Evolutionary conservation across 2,797 vertebrate genomes (phyloP).

Genomic region (Parambassis ranga): DNA sequence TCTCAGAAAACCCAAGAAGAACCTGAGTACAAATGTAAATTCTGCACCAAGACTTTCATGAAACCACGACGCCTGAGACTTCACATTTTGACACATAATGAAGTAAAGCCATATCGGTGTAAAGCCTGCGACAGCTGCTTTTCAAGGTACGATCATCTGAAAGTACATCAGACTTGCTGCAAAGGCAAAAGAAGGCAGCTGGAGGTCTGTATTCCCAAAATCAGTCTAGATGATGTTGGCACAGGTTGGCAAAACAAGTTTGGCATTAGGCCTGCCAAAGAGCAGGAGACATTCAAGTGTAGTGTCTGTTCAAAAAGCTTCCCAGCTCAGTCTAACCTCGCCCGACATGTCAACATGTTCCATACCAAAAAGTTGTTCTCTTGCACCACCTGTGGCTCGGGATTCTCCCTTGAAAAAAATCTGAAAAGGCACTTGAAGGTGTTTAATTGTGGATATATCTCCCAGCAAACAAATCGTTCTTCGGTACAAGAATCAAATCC

Average conservation of each 20-base stretch:
- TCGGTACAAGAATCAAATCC: not conserved
- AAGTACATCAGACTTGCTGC: conserved; percentile 77
- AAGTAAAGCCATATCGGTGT: conserved; percentile 84
- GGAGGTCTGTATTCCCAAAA: conserved; percentile 78
- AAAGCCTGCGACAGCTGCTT: conserved; percentile 82
- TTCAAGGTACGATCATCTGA: conserved; percentile 81
- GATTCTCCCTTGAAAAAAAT: conserved; percentile 64
- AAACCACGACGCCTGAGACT: conserved; percentile 74
- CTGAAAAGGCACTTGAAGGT: conserved; percentile 63
- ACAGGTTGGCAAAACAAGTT: conserved; percentile 64
- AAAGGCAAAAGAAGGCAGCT: conserved; percentile 65
- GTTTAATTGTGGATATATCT: conserved; percentile 53
- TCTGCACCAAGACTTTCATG: conserved; percentile 81
- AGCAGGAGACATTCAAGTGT: conserved; percentile 61
- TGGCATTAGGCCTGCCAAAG: conserved; percentile 3
- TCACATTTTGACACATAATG: conserved; percentile 84
- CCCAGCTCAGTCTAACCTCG: conserved; percentile 58
- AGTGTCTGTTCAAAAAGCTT: conserved; percentile 71
- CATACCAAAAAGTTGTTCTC: conserved; percentile 73
- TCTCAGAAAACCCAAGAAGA: conserved; percentile 15
- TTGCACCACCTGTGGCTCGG: conserved; percentile 68
- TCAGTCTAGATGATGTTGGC: conserved; percentile 71
- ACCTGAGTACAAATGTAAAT: conserved; percentile 76
- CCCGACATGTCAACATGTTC: conserved; percentile 72
- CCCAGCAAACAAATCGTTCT: not conserved